Evolutionary conservation across 2,797 vertebrate species (phyloP), one percentile per base, ranked within the genome.

Genomic region (Syngnathus acus): DNA sequence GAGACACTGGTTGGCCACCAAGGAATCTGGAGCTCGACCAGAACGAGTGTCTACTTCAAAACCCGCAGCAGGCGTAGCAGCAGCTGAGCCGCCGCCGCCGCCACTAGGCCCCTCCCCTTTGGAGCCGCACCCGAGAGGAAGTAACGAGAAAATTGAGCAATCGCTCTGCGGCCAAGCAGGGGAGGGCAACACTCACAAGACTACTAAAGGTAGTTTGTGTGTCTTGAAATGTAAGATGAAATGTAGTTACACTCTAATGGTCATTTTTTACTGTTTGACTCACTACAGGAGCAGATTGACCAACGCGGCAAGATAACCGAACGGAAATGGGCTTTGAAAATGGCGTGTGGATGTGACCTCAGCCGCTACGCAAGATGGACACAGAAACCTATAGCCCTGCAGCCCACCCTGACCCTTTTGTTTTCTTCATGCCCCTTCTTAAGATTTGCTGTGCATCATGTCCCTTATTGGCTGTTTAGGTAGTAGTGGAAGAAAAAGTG

Each of bases 1-100:
- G 61, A 92, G 89, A 64, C 84, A 90, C 38, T 98, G 96, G 96
- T 96, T 97, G 75, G 87, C 90, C 0, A 86, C 86, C 70, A 93
- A 89, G 53, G 65, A 68, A 21, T 68, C 2, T 81, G 79, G 0
- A 80, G 89, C 64, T 5, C 70, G 42, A 39, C 48, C 17, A 17
- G 84, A 88, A 38, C 79, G 76, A 68, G 67, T 48, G 0, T 62
- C 74, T 38, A 69, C 64, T 6, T 57, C 66, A 0, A 68, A 16
- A 62, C 65, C 70, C 1, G 75, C 53, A 45, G 54, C 70, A 32
- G 75, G 32, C 14, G 51, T 26, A 43, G 64, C 70, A 11, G 57
- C 68, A 43, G 63, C 70, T 9, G 57, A 68, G 14, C 76, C 81
- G 50, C 70, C 69, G 16, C 78, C n/a, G n/a, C n/a, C 0, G 26